These are phyloP conservation scores for Apodemus speciosus DNA, from an alignment of 2,113 vertebrate genomes.

Conservation along the genomic window DNA sequence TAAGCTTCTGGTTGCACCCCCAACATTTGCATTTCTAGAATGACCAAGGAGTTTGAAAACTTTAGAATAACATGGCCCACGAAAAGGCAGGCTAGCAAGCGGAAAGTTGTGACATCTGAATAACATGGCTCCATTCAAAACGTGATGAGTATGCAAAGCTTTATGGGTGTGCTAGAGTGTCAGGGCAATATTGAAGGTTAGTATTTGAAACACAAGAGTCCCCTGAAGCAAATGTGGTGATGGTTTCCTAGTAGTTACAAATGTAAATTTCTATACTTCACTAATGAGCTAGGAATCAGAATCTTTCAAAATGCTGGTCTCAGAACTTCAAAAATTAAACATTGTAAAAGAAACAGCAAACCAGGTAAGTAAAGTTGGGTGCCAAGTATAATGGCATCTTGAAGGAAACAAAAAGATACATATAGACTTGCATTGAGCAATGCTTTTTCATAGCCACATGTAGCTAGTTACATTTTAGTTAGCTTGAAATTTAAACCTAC, in stretches of 20 bases:
- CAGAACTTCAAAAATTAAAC: neutral
- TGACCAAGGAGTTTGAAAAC: neutral
- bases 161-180: neutral
- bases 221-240: neutral
- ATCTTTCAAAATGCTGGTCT: constrained; percentile 1
- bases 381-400: neutral
- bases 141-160: neutral
- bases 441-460: neutral
- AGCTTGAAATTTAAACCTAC: neutral
- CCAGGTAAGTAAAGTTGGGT: neutral
- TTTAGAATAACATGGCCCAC: neutral
- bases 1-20: neutral
- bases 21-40: neutral
- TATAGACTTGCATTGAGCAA: neutral
- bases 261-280: neutral
- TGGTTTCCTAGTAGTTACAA: neutral
- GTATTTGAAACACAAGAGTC: neutral
- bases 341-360: neutral
- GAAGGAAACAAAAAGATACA: neutral
- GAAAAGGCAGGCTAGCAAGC: neutral
- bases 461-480: neutral
- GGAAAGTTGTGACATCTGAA: neutral
- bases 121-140: neutral
- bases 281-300: neutral
- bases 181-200: neutral